phyloP scores from a whole-genome alignment of 2,113 vertebrate genomes.

The Nestor notabilis region DNA sequence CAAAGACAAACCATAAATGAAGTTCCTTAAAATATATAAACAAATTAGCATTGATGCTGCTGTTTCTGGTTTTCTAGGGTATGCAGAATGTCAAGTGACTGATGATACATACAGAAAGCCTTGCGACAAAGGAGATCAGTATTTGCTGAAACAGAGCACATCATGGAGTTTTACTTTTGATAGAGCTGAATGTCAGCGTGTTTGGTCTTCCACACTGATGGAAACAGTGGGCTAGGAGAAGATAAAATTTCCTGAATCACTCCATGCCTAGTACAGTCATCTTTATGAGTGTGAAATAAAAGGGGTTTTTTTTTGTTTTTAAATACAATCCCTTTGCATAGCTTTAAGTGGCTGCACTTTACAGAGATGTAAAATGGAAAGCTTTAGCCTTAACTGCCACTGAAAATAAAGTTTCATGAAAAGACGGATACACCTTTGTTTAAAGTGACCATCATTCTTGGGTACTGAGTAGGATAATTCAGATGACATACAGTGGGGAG shows the following conservation, averaged over 20 bases:
- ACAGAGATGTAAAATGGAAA: neutral
- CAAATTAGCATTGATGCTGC: conserved; percentile 8
- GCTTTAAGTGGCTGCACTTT: neutral
- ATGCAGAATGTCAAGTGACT: neutral
- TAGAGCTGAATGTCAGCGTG: neutral
- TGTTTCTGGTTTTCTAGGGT: conserved; percentile 19
- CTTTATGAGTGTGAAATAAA: neutral
- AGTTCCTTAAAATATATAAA: conserved; percentile 24
- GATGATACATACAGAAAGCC: conserved; percentile 36
- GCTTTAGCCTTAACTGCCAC: neutral
- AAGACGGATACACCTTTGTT: neutral
- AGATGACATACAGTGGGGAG: neutral
- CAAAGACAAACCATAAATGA: neutral
- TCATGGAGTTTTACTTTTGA: neutral
- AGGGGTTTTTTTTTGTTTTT: neutral
- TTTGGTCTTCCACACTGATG: neutral
- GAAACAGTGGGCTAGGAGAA: neutral
- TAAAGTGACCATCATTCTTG: neutral
- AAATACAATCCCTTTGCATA: neutral
- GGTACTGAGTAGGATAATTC: neutral
- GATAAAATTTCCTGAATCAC: neutral
- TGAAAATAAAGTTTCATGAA: neutral
- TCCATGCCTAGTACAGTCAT: rapidly evolving
- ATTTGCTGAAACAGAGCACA: conserved; percentile 31
- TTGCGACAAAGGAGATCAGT: conserved; percentile 20